These are phyloP conservation scores for Pogona vitticeps DNA, from an alignment of 2,113 vertebrate species.

Conservation along the genomic window DNA sequence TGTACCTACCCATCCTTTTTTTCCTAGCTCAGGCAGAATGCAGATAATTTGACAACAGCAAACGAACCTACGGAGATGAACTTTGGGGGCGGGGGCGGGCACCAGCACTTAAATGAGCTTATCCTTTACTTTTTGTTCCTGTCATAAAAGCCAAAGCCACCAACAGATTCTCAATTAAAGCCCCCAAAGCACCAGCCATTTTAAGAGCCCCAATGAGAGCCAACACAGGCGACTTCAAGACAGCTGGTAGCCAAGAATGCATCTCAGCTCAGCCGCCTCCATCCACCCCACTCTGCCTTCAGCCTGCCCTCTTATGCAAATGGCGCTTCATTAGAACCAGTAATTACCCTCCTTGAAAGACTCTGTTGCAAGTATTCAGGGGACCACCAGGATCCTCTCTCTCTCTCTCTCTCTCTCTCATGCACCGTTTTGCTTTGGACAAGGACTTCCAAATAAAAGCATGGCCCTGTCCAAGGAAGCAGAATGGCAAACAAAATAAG, in stretches of 20 bases:
- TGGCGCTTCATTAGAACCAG: slow-evolving; percentile 78
- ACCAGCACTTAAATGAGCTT: neutral
- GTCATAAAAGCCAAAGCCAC: slow-evolving; percentile 47
- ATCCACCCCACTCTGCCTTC: slow-evolving; percentile 70
- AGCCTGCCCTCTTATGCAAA: slow-evolving; percentile 75
- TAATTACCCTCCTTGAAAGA: slow-evolving; percentile 70
- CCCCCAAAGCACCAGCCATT: slow-evolving; percentile 72
- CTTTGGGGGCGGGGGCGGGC: too few species aligned
- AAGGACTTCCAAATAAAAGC: slow-evolving; percentile 33
- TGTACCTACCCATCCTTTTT: neutral
- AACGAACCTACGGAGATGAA: neutral
- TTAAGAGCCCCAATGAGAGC: slow-evolving; percentile 70
- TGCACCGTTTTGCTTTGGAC: slow-evolving; percentile 32
- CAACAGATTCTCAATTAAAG: slow-evolving; percentile 64
- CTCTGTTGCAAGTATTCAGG: slow-evolving; percentile 74
- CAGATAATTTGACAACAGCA: neutral
- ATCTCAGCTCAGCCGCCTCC: slow-evolving; percentile 71
- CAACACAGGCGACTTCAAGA: slow-evolving; percentile 71
- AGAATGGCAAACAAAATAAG: neutral
- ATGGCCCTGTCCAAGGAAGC: neutral
- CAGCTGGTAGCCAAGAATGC: slow-evolving; percentile 76
- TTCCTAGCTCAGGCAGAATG: neutral
- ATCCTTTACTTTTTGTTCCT: slow-evolving; percentile 2
- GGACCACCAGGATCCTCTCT: slow-evolving; percentile 51
- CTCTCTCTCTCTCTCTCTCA: too few species aligned